Conservation (phyloP, 2,888 invertebrate species). For the Lumbricus terrestris region DNA sequence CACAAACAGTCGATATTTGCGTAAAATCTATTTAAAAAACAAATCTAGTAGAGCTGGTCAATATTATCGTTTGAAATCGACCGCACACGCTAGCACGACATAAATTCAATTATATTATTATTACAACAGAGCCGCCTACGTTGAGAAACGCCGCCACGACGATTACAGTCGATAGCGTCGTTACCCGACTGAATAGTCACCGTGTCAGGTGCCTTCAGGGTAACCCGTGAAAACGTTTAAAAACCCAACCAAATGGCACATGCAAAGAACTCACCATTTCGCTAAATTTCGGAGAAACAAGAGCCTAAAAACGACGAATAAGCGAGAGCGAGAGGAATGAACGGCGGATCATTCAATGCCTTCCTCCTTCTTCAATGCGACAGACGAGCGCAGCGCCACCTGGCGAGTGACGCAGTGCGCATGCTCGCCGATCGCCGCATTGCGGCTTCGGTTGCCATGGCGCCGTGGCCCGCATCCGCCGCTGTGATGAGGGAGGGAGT, state of each 20-base stretch:
- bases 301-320: not conserved
- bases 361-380: slow-evolving; percentile 3
- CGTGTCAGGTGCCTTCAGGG: not conserved
- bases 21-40: not conserved
- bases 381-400: slow-evolving; percentile 8
- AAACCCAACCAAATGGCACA: not conserved
- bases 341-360: not conserved
- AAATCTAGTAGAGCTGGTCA: not conserved
- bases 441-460: slow-evolving; percentile 25
- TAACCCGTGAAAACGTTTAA: not conserved
- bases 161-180: not conserved
- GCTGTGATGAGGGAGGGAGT: not conserved
- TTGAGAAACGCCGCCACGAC: not conserved
- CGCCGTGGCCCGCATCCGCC: not conserved
- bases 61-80: not conserved
- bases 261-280: not conserved
- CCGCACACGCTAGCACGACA: not conserved
- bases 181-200: not conserved
- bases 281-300: not conserved
- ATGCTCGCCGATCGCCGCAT: slow-evolving; percentile 24
- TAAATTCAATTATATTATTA: not conserved
- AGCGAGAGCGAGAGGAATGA: not conserved
- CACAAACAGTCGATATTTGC: not conserved
- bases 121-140: not conserved
- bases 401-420: slow-evolving; percentile 12